Evolutionary conservation across 2,888 invertebrate species (phyloP), one percentile per base, ranked within the genome.

Genomic region (Dolichomitus sp.): DNA sequence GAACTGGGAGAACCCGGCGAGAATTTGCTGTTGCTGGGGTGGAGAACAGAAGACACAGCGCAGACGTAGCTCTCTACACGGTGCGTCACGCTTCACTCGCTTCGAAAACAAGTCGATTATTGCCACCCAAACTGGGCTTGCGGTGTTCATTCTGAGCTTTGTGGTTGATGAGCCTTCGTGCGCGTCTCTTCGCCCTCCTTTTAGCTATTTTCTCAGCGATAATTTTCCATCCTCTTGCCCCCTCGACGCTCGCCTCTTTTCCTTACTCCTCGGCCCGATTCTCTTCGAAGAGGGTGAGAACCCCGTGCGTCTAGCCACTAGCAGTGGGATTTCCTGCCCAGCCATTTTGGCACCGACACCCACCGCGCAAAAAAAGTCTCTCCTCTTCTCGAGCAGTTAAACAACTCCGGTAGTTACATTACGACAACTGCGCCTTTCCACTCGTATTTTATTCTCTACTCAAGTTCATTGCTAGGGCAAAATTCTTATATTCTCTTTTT

Each of bases 91-190:
- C 65, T 82, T 66, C 75, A 63, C 65, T 79, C 75, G 82, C 79
- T 82, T 75, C 75, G 66, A 82, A 82, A 82, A 82, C 79, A 82
- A 75, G 70, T 66, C 82, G 75, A 78, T 84, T 84, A 84, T 85
- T 79, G 81, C 72, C 81, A 74, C 83, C 83, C 74, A 50, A 59
- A 59, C 72, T 59, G 27, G n/a, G 54, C 57, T n/a, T 17, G n/a
- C 59, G 19, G 14, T 40, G 42, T 45, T 65, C 65, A 45, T 5
- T 37, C 61, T 2, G 14, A 81, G 70, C 78, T 73, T 79, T 69
- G 65, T 75, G 75, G 81, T 72, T 73, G 76, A 83, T 76, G 81
- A 81, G 75, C 40, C 75, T 52, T 54, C 59, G 61, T 54, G 63
- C 68, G 78, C 74, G 52, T 19, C 54, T 75, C 65, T 50, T 61